Evolutionary conservation across 1,140 invertebrate species (phyloP), one percentile per base, ranked within the genome.

Genomic region (Drosophila lini): DNA sequence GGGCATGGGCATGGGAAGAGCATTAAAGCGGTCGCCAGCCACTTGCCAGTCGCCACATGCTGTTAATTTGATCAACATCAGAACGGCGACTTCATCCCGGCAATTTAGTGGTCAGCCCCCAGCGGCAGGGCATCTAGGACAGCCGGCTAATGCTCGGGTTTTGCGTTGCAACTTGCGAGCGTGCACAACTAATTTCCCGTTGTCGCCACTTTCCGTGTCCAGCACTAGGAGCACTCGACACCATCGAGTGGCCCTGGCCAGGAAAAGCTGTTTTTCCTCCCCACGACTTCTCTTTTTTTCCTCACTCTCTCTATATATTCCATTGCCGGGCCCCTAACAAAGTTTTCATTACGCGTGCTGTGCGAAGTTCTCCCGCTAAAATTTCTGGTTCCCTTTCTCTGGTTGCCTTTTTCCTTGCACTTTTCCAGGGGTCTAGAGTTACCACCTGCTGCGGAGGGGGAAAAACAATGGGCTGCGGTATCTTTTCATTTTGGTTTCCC

Each of bases 1-100:
- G 7, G 7, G 22, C 22, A 22, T 22, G 19, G 38, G 19, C 19
- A 15, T 11, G 5, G 31, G 11, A 34, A 19, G 34, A 22, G 64
- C 58, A 70, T 63, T 78, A 78, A 62, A 62, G 56, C 58, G 53
- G 44, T 34, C 75, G 38, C 41, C 75, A 78, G 75, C 64, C 75
- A 77, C 64, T 78, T 63, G 74, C 62, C 55, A 62, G 58, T 78
- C 58, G 74, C 80, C 80, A 88, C 83, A 86, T 86, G 83, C 80
- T 86, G 76, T 83, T 86, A 86, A 86, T 86, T 86, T 86, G 83
- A 86, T 86, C 84, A 86, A 80, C 83, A 89, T 69, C 71, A 47
- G 36, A 50, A 44, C 62, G 62, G 52, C 60, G 80, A 80, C 80
- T 88, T 80, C 76, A 86, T 83, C 64, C 58, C 55, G 83, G 71